Base-by-base conservation (phyloP, 64 coral and sea anemone genomes). In the Trachythela sp. region DNA sequence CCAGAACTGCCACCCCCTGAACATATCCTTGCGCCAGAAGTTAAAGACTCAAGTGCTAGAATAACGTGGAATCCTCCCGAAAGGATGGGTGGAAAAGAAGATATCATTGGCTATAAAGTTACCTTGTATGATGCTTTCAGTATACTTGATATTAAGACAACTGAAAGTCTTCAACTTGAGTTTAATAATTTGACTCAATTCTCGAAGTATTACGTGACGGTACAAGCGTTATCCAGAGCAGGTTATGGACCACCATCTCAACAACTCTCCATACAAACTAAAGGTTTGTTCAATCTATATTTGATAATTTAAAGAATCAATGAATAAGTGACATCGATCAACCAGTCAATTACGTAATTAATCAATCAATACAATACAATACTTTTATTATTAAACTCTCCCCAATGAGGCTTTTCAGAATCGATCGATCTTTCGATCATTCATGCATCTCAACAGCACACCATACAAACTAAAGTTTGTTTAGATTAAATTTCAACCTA, bases 41-140 rank as follows among this genome's bases (percentile, higher is more conserved):
- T 80, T 80, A 80, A 35, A 22, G 75, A 80, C 20, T 35, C 75
- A 9, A 80, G 33, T 80, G 75, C 75, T 35, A 80, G 30, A 80
- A 80, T 80, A 35, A 37, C 4, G 34, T 80, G 75, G 75, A 17
- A 38, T 15, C 75, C 75, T 15, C 75, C 75, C 4, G 13, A 17
- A 80, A 31, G 30, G 3, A 80, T 80, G 75, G 18, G 8, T n/a
- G 75, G 30, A 36, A 80, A 80, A 80, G 33, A 35, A 9, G 75
- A 39, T 36, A 26, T 64, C 56, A 36, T 80, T 13, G 37, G 33
- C 33, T 80, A 80, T 80, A 80, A 80, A 80, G 30, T 80, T 39
- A 80, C 75, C 6, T 13, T 80, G 13, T 80, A 37, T 80, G 34
- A 80, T 36, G 26, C 75, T 1, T 39, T 37, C 8, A 35, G 20